Evolutionary conservation across 2,113 vertebrate species (phyloP).

Genomic region (Callionymus lyra): DNA sequence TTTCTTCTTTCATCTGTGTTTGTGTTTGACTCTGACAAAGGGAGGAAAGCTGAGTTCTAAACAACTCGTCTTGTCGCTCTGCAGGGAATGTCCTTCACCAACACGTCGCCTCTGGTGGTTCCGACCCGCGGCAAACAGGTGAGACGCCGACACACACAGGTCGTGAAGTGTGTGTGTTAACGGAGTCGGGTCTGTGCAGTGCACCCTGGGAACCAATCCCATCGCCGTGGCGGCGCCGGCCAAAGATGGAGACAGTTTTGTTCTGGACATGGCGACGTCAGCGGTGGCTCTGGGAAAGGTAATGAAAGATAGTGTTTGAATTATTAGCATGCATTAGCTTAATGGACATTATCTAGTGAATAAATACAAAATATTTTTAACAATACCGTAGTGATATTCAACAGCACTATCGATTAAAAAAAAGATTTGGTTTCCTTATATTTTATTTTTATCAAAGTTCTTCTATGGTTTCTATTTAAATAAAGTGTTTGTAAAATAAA

Average conservation of each 20-base stretch:
- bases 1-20: background rate
- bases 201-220: constrained; percentile 70
- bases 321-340: no score
- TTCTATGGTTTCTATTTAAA: no score
- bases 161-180: background rate
- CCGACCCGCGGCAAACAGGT: constrained; percentile 66
- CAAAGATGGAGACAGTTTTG: constrained; percentile 63
- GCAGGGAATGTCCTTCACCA: constrained; percentile 70
- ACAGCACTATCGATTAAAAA: no score
- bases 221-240: constrained; percentile 65
- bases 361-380: no score
- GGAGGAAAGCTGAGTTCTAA: no score
- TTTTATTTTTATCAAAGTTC: no score
- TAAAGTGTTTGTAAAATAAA: no score
- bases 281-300: constrained; percentile 69
- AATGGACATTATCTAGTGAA: no score
- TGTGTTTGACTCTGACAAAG: constrained; percentile 1
- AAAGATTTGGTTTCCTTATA: no score
- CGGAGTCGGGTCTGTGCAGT: constrained; percentile 32
- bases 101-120: constrained; percentile 69
- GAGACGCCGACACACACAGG: background rate
- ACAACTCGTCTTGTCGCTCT: background rate
- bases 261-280: constrained; percentile 71
- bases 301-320: background rate
- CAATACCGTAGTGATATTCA: no score